A percentile compares a stretch with the other conserved stretches of the same genome.
Conservation (phyloP, 2,888 invertebrate genomes). For the Papilio elwesi region DNA sequence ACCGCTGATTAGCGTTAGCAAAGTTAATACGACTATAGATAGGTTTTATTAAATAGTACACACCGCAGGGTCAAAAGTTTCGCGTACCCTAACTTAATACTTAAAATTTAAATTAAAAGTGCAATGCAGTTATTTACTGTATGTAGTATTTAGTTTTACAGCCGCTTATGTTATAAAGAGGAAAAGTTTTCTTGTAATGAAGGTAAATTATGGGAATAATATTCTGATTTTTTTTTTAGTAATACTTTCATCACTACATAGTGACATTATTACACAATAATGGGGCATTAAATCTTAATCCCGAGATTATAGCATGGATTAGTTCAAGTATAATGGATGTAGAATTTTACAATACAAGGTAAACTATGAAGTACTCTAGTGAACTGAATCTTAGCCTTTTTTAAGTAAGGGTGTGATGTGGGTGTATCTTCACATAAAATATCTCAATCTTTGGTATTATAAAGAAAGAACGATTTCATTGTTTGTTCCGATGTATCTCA, state of each 20-base stretch:
- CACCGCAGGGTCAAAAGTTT: neutral
- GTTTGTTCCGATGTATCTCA: too few species aligned
- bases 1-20: neutral
- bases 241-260: too few species aligned
- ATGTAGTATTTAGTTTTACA: neutral
- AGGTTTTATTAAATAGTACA: neutral
- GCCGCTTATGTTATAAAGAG: too few species aligned
- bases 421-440: too few species aligned
- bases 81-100: neutral
- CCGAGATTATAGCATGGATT: constrained; percentile 19
- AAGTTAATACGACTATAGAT: neutral
- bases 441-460: too few species aligned
- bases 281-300: constrained; percentile 30
- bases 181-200: too few species aligned
- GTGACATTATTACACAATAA: constrained; percentile 1
- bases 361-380: neutral
- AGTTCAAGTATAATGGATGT: neutral
- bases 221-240: too few species aligned
- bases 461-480: too few species aligned
- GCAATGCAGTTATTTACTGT: neutral
- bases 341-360: neutral
- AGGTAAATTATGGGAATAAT: too few species aligned
- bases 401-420: too few species aligned
- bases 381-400: too few species aligned
- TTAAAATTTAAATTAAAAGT: neutral